phyloP scores from a whole-genome alignment of 2,888 invertebrate species.

The Papilio gigon region DNA sequence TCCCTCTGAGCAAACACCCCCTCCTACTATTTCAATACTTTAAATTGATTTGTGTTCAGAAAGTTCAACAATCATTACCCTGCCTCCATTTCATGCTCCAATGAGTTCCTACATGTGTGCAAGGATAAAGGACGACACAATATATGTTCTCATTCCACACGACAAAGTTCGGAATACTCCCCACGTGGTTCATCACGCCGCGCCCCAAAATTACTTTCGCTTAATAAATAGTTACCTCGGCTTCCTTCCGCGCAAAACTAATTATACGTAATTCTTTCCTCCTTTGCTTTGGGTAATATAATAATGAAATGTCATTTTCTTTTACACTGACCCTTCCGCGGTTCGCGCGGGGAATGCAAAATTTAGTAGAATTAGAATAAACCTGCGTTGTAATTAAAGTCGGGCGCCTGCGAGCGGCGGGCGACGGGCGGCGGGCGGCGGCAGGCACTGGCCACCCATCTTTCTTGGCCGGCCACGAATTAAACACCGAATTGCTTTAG shows the following conservation, averaged over 20 bases:
- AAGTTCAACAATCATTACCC: conserved; percentile 32
- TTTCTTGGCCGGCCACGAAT: conserved; percentile 80
- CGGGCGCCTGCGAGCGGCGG: conserved; percentile 57
- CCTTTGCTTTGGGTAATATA: conserved; percentile 78
- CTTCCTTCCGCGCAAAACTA: conserved; percentile 67
- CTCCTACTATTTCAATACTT: conserved; percentile 6
- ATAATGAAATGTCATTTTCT: conserved; percentile 82
- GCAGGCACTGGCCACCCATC: conserved; percentile 72
- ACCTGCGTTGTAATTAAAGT: conserved; percentile 81
- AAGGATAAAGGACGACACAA: conserved; percentile 56
- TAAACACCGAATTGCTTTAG: conserved; percentile 81
- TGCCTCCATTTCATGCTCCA: conserved; percentile 35
- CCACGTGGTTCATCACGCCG: conserved; percentile 48
- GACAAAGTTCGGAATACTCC: conserved; percentile 47
- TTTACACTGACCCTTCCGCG: conserved; percentile 80
- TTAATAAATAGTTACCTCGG: conserved; percentile 54
- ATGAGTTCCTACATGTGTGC: conserved; percentile 54
- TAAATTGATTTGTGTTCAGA: conserved; percentile 30
- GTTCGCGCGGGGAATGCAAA: conserved; percentile 80
- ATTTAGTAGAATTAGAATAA: conserved; percentile 80
- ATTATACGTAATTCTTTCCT: conserved; percentile 72
- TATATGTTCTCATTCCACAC: conserved; percentile 56
- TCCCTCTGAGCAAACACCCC: not conserved
- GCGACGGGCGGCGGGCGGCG: conserved; percentile 50
- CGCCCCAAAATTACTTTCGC: conserved; percentile 52